Conservation (phyloP, 1,140 invertebrate species). For the Drosophila mojavensis region DNA sequence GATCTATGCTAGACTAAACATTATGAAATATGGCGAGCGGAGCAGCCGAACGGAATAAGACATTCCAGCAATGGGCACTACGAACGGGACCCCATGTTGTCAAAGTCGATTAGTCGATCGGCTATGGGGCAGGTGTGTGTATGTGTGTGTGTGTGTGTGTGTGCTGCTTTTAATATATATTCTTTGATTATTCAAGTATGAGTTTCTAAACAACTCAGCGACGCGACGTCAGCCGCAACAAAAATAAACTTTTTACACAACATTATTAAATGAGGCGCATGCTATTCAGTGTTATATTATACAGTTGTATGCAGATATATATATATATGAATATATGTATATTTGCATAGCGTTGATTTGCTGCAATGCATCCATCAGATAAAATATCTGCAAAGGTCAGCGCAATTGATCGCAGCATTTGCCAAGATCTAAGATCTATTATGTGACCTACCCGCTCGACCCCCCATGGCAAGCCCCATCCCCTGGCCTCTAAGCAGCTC, state of each 20-base stretch:
- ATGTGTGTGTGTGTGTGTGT: too few species aligned
- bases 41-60: conserved; percentile 7
- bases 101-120: conserved; percentile 54
- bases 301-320: too few species aligned
- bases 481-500: background rate
- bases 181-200: conserved; percentile 57
- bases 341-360: background rate
- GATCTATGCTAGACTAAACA: conserved; percentile 56
- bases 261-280: conserved; percentile 70
- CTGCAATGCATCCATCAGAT: conserved; percentile 50
- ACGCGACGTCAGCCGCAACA: conserved; percentile 41
- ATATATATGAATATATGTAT: background rate
- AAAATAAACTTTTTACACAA: conserved; percentile 76
- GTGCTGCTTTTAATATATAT: conserved; percentile 15
- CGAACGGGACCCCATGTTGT: conserved; percentile 57
- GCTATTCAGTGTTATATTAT: conserved; percentile 51
- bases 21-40: conserved; percentile 41
- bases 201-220: conserved; percentile 9
- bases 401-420: conserved; percentile 44
- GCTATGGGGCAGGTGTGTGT: too few species aligned
- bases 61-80: background rate
- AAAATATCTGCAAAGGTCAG: conserved; percentile 58
- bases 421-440: conserved; percentile 10
- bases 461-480: background rate
- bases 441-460: background rate